A percentile compares a stretch with the other conserved stretches of the same genome.
Evolutionary conservation across 2,797 vertebrate species (phyloP).

Genomic region (Microctenopoma stevenorrisi): DNA sequence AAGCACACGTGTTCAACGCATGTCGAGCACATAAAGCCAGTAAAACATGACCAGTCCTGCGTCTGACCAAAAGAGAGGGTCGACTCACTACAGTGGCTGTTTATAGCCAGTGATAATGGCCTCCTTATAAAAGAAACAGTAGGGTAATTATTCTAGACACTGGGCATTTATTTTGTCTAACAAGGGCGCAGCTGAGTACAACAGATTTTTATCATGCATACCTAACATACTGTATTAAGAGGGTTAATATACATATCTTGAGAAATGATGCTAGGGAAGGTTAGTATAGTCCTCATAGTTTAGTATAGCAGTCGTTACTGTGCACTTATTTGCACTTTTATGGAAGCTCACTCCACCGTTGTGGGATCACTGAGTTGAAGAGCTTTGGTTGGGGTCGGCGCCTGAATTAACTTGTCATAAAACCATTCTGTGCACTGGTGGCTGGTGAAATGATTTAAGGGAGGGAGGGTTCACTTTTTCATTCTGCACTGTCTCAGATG

Average conservation of each 20-base stretch:
- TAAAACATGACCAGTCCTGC: conserved; percentile 78
- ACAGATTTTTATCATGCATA: conserved; percentile 1
- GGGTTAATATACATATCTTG: background rate
- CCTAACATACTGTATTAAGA: background rate
- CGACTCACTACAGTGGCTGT: conserved; percentile 75
- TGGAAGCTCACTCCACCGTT: no score
- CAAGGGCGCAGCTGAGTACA: background rate
- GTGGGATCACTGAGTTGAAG: no score
- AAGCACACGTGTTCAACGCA: conserved; percentile 78
- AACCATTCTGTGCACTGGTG: background rate
- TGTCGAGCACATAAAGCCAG: conserved; percentile 78
- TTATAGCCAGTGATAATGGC: conserved; percentile 85
- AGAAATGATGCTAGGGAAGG: background rate
- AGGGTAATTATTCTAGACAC: conserved; percentile 76
- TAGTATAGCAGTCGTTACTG: background rate
- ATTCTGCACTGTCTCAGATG: no score
- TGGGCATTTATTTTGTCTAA: conserved; percentile 38
- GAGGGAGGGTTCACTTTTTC: no score
- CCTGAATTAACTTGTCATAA: background rate
- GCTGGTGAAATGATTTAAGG: no score
- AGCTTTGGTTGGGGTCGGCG: no score
- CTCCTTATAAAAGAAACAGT: conserved; percentile 80
- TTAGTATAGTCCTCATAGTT: background rate
- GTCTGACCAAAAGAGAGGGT: conserved; percentile 66
- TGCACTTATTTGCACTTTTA: background rate